Percentiles rank a stretch among this genome's conserved stretches.
These are phyloP conservation scores for Microcebus ravelobensis DNA, from an alignment of 2,113 vertebrate genomes.

Conservation along the genomic window DNA sequence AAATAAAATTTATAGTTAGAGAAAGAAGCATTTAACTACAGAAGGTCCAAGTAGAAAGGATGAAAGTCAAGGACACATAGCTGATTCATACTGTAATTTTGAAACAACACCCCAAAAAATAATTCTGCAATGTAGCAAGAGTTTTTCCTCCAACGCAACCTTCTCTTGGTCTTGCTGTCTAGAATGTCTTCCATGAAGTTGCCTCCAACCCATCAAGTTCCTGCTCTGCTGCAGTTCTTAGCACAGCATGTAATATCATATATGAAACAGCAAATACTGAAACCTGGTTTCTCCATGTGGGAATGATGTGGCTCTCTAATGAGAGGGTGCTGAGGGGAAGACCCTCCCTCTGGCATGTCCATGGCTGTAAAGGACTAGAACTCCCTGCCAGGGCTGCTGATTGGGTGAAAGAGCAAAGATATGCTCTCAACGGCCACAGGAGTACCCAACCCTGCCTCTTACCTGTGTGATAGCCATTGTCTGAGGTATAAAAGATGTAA, in stretches of 20 bases:
- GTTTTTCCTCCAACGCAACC: background rate
- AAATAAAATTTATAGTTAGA: background rate
- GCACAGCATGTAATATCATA: background rate
- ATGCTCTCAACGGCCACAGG: background rate
- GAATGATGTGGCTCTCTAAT: background rate
- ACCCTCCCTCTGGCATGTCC: background rate
- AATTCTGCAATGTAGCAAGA: background rate
- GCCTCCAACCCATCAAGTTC: background rate
- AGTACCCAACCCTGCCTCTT: background rate
- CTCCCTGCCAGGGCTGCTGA: background rate
- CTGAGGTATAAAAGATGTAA: constrained; percentile 96
- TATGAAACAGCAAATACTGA: background rate
- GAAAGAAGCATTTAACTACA: background rate
- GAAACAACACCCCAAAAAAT: background rate
- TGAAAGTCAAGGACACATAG: background rate
- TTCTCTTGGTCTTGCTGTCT: background rate
- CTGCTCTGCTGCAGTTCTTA: background rate
- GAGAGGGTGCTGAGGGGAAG: background rate
- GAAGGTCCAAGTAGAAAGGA: background rate
- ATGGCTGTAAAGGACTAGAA: background rate
- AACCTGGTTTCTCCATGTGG: background rate
- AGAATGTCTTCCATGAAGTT: background rate
- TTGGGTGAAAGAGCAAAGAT: background rate
- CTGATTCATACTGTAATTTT: background rate
- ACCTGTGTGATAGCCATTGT: constrained; percentile 99